Evolutionary conservation across 2,888 invertebrate species (phyloP), one percentile per base, ranked within the genome.

Genomic region (Parelbella ahira): DNA sequence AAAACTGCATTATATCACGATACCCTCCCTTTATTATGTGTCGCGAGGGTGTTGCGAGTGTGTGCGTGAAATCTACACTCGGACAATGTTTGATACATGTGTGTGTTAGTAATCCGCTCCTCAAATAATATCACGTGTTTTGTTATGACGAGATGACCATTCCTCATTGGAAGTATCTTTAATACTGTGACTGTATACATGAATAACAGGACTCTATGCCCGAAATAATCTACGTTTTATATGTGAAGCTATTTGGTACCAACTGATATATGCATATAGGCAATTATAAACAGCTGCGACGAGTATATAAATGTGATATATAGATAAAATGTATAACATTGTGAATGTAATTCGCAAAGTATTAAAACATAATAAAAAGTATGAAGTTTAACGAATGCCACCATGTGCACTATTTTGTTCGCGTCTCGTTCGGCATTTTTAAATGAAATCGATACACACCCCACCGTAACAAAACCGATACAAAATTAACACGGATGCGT

Each of bases 1-100:
- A 87, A 87, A 87, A 86, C 74, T 82, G 84, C 87, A 86, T 84
- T 87, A 86, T 86, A 87, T 84, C 84, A 83, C 73, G 59, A 67
- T 73, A 68, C 77, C 81, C 83, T 78, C 82, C 83, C 78, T 75
- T 80, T 79, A 78, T 83, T 80, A 81, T 68, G 65, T 70, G 78
- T 68, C 71, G 69, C 63, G 69, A 72, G 84, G 84, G 82, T 70
- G 63, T 54, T 44, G 43, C 27, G 48, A 46, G 51, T 52, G 51
- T 57, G 56, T 67, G 74, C 68, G 74, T 65, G 63, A 4, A 4
- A 15, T 4, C 15, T 4, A 15, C 15, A 3, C 53, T 44, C 29
- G 37, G 45, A 45, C 44, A 12, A 8, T 24, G 29, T 49, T 47
- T 19, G 15, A n/a, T n/a, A n/a, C n/a, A n/a, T 11, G 32, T 39